Conservation (phyloP, 2,888 invertebrate genomes). For the Timandra comae region DNA sequence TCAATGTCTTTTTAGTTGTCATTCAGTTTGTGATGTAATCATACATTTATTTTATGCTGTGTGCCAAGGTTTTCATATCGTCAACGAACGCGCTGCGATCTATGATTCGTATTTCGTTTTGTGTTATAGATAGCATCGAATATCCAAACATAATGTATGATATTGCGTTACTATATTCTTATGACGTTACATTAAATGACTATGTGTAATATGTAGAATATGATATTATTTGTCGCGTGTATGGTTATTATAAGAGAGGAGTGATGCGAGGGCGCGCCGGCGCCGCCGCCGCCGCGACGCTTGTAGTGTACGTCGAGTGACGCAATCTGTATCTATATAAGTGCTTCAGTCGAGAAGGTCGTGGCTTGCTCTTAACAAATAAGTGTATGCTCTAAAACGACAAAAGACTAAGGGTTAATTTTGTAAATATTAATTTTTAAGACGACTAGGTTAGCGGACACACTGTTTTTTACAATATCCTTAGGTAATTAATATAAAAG, state of each 20-base stretch:
- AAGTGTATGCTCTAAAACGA: conserved; percentile 60
- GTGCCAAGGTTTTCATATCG: conserved; percentile 23
- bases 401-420: conserved; percentile 70
- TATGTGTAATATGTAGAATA: conserved; percentile 20
- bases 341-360: conserved; percentile 37
- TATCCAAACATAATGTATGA: conserved; percentile 46
- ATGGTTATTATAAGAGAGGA: conserved; percentile 14
- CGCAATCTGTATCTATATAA: conserved; percentile 31
- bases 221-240: conserved; percentile 16
- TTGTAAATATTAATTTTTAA: conserved; percentile 69
- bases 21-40: conserved; percentile 18
- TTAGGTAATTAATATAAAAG: conserved; percentile 61
- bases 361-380: conserved; percentile 51
- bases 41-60: conserved; percentile 18
- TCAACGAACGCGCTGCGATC: neutral
- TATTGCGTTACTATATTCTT: conserved; percentile 58
- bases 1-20: conserved; percentile 20
- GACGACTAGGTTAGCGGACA: conserved; percentile 62
- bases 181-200: conserved; percentile 39
- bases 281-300: too few species aligned
- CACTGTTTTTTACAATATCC: conserved; percentile 75
- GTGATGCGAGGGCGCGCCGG: conserved; percentile 4
- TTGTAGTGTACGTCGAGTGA: too few species aligned
- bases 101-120: conserved; percentile 20
- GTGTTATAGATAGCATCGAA: conserved; percentile 27